These are phyloP conservation scores for Aphodius granarius DNA, from an alignment of 2,888 invertebrate genomes.

Conservation along the genomic window DNA sequence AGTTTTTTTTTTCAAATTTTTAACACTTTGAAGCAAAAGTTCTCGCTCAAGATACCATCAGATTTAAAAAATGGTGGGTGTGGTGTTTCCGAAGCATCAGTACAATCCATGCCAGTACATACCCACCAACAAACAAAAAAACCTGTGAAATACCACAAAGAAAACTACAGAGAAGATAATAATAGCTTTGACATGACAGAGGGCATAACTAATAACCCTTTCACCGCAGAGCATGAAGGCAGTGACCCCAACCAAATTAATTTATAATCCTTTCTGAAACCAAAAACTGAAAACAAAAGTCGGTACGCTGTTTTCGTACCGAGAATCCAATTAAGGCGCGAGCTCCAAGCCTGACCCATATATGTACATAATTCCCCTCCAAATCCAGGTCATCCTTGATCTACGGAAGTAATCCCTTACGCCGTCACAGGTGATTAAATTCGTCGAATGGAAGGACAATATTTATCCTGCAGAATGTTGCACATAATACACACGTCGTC, in stretches of 20 bases:
- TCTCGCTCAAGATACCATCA: too few species aligned
- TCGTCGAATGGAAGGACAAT: conserved; percentile 8
- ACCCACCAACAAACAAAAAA: too few species aligned
- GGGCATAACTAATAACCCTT: background rate
- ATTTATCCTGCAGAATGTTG: conserved; percentile 1
- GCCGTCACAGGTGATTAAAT: conserved; percentile 13
- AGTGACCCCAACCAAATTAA: background rate
- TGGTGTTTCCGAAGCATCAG: too few species aligned
- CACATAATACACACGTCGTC: background rate
- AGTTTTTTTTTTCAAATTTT: too few species aligned
- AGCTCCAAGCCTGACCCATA: background rate
- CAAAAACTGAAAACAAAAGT: background rate
- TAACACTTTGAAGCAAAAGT: too few species aligned
- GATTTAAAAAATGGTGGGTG: too few species aligned
- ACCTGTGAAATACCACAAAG: too few species aligned
- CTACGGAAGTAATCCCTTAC: background rate
- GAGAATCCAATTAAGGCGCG: background rate
- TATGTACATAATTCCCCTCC: background rate
- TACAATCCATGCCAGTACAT: too few species aligned
- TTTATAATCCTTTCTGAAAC: background rate
- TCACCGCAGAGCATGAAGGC: background rate
- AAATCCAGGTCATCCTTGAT: background rate
- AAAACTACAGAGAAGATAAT: background rate
- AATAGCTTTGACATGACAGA: background rate
- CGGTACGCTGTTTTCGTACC: background rate